Evolutionary conservation across 2,113 vertebrate species (phyloP).

Genomic region (Cisticola juncidis): DNA sequence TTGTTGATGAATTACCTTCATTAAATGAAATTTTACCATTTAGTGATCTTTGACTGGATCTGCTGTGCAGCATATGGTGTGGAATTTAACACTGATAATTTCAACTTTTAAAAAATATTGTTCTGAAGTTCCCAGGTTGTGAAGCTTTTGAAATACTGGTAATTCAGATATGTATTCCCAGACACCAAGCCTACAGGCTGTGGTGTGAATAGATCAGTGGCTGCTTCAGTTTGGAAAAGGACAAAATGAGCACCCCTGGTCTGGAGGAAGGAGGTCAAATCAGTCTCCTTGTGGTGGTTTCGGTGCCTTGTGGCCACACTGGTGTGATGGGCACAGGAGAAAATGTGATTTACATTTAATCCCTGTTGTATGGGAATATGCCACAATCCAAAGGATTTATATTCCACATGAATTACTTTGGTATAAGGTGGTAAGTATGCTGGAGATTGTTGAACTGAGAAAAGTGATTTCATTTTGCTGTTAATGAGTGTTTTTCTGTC

Average conservation of each 20-base stretch:
- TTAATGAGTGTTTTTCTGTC: not conserved
- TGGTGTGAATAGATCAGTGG: not conserved
- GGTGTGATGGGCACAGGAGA: not conserved
- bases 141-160: not conserved
- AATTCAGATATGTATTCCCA: not conserved
- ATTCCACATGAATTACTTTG: not conserved
- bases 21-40: not conserved
- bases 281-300: not conserved
- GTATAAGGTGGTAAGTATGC: not conserved
- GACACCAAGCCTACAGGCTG: fast-evolving
- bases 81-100: not conserved
- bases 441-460: not conserved
- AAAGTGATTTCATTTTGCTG: not conserved
- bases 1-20: not conserved
- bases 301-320: not conserved
- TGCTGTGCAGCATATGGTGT: not conserved
- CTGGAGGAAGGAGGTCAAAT: not conserved
- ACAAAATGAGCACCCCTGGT: not conserved
- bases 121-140: not conserved
- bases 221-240: not conserved
- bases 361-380: not conserved
- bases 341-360: not conserved
- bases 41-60: not conserved
- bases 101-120: not conserved
- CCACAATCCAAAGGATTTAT: not conserved